Evolutionary conservation across 2,113 vertebrate genomes (phyloP), one percentile per base, ranked within the genome.

Genomic region (Prinia subflava): DNA sequence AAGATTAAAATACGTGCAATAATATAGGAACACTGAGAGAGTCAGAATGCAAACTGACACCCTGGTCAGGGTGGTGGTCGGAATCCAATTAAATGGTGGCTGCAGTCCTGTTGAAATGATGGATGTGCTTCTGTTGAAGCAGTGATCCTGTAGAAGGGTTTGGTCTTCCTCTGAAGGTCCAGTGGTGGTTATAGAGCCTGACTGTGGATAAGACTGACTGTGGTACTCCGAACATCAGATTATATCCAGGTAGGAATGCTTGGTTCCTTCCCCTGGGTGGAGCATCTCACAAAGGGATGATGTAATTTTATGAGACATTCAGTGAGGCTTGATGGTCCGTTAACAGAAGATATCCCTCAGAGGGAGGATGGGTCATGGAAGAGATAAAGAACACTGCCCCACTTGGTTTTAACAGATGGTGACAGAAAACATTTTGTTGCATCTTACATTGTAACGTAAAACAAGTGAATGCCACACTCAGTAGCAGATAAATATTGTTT

Each of bases 261-360:
- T 42, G 59, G 6, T 9, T 78, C 37, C 23, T 63, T 20, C 23
- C 2, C 2, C 30, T 16, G 14, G 19, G 14, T 0, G 0, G 3
- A 53, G 24, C 31, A 28, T 28, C 47, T 53, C 60, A 5, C 23
- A 78, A 10, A 18, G 18, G 11, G 15, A 35, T 79, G 24, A 23
- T 78, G 31, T 14, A 28, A 64, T 64, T 64, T 28, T 64, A 23
- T 42, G 7, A 63, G 23, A 13, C 24, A 53, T 35, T 11, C 18
- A 39, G 37, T 28, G 30, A 41, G 7, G 2, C 23, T 33, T 4
- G 7, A 23, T 11, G 18, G 47, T 14, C 23, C 18, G 22, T 28
- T 52, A 14, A n/a, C 24, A 64, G 47, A 10, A 35, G 9, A 17
- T n/a, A 28, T 17, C 8, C 7, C 23, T 4, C 18, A 11, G 37